Conservation (phyloP, 2,797 vertebrate species). For the Sciurus carolinensis region DNA sequence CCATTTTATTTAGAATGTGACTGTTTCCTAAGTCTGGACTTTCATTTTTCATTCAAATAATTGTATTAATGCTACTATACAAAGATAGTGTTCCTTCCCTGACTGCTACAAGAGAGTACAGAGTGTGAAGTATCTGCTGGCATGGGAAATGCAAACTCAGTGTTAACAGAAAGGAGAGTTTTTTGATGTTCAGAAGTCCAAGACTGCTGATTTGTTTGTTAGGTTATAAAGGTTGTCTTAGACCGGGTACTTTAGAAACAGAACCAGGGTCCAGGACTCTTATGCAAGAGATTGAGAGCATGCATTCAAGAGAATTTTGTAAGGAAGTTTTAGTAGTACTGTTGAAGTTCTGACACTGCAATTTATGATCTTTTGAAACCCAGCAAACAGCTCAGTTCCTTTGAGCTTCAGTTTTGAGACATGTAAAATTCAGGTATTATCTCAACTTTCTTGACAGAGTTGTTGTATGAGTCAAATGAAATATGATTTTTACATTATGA, state of each 20-base stretch:
- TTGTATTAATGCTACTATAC: not conserved
- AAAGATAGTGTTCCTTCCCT: not conserved
- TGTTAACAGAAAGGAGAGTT: not conserved
- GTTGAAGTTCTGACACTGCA: not conserved
- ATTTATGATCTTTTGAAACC: not conserved
- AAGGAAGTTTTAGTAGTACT: not conserved
- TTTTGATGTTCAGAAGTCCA: not conserved
- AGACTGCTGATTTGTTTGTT: not conserved
- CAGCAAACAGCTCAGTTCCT: not conserved
- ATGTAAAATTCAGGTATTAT: not conserved
- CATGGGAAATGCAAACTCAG: not conserved
- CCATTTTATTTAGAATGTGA: slow-evolving; percentile 1
- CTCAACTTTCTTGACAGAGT: not conserved
- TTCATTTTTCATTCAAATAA: not conserved
- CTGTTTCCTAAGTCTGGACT: not conserved
- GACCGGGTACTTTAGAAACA: not conserved
- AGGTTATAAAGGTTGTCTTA: not conserved
- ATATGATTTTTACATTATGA: not conserved
- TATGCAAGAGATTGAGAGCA: not conserved
- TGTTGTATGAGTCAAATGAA: not conserved
- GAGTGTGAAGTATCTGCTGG: not conserved
- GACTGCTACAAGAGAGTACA: not conserved
- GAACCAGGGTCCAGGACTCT: not conserved
- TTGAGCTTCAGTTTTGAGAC: not conserved
- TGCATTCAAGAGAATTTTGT: not conserved